Evolutionary conservation across 2,113 vertebrate species (phyloP), one percentile per base, ranked within the genome.

Genomic region (Meleagris gallopavo): DNA sequence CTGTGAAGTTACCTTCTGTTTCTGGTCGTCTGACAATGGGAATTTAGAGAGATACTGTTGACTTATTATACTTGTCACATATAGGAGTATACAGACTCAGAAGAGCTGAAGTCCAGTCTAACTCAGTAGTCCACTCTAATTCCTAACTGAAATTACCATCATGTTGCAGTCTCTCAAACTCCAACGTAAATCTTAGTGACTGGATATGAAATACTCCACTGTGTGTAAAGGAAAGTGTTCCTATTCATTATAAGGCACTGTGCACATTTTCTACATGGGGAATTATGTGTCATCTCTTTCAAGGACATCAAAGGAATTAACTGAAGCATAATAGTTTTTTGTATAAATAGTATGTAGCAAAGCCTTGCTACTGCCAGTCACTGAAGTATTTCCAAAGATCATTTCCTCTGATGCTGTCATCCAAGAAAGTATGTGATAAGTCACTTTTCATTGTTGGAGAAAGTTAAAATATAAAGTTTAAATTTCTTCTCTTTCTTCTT

Each of bases 241-340:
- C 20, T 73, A 48, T 61, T 93, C 34, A 43, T 92, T 71, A 60
- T 74, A 76, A 91, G 43, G 16, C 7, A 5, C 34, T 29, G 41
- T 32, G 46, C 27, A 57, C 50, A 65, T 75, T 95, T 96, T 86
- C 54, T 60, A 55, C 55, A n/a, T 38, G 45, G 83, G 41, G 54
- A 96, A 88, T 93, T 91, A 83, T 46, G 34, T 89, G 41, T 30
- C 74, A 80, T 71, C 70, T 79, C 72, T 83, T 90, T 88, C 77
- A 93, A 94, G 72, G 81, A 91, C 82, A 89, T 96, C 66, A 96
- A 95, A 93, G 50, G n/a, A 88, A 70, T 32, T 80, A 93, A 93
- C 70, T 52, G 54, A 94, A 88, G 66, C 60, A 67, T 86, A 91
- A 71, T 64, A 74, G 7, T n/a, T 73, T 93, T 90, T 77, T 83